These are phyloP conservation scores for Drosophila ironensis DNA, from an alignment of 1,140 invertebrate species.

Conservation along the genomic window DNA sequence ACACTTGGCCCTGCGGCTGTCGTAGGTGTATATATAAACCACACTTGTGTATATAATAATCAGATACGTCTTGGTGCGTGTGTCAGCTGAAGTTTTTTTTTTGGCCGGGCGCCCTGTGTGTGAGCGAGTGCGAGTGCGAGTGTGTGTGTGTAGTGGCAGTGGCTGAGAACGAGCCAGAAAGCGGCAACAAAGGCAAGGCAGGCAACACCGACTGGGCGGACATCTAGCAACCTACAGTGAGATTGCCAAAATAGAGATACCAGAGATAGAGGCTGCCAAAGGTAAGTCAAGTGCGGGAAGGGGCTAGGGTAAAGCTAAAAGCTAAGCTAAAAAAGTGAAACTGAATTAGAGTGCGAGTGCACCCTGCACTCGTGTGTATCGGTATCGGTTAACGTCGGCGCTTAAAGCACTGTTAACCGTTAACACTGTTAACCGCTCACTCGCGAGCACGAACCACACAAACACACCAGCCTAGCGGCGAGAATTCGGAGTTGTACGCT, in stretches of 20 bases:
- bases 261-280: slow-evolving; percentile 34
- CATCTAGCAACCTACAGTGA: slow-evolving; percentile 18
- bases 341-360: slow-evolving; percentile 14
- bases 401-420: slow-evolving; percentile 19
- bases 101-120: slow-evolving; percentile 6
- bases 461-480: too few relatives aligned
- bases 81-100: slow-evolving; percentile 9
- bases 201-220: slow-evolving; percentile 1
- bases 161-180: slow-evolving; percentile 23
- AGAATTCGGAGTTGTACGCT: too few relatives aligned
- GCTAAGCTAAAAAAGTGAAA: too few relatives aligned
- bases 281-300: slow-evolving; percentile 37
- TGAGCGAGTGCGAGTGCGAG: slow-evolving; percentile 4
- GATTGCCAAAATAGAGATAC: slow-evolving; percentile 10
- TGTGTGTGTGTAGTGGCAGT: neutral
- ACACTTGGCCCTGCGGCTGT: too few relatives aligned
- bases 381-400: too few relatives aligned
- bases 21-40: slow-evolving; percentile 35
- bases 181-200: slow-evolving; percentile 1
- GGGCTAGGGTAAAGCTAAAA: neutral
- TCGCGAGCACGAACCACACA: too few relatives aligned
- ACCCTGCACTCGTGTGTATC: slow-evolving; percentile 4
- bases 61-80: slow-evolving; percentile 46
- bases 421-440: too few relatives aligned
- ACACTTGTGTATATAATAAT: slow-evolving; percentile 43